Evolutionary conservation across 2,797 vertebrate genomes (phyloP).

Genomic region (Rhabdomys pumilio): DNA sequence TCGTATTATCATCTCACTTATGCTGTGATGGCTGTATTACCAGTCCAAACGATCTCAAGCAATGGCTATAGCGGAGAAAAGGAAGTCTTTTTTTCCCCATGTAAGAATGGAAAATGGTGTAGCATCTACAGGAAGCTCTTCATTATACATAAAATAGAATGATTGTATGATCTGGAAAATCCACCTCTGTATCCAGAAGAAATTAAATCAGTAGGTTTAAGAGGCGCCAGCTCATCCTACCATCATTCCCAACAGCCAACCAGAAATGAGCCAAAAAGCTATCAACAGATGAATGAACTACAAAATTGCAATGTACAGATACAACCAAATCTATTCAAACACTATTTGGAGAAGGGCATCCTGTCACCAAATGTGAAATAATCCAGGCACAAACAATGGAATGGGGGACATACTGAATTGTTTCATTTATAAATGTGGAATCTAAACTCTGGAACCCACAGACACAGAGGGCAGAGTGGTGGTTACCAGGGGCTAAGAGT

Average conservation of each 20-base stretch:
- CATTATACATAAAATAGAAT: neutral
- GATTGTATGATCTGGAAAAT: neutral
- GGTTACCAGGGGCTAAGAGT: neutral
- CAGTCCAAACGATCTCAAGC: neutral
- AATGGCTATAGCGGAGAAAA: neutral
- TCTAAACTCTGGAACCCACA: neutral
- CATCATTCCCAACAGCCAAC: neutral
- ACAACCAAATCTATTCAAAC: neutral
- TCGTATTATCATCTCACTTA: neutral
- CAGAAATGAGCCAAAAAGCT: neutral
- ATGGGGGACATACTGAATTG: too few relatives aligned
- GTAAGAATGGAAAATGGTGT: neutral
- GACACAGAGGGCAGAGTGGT: neutral
- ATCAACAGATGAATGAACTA: neutral
- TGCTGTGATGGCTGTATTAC: neutral
- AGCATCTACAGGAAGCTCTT: neutral
- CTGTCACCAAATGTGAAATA: neutral
- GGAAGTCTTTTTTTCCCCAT: accelerated
- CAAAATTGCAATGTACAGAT: neutral
- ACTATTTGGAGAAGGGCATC: too few relatives aligned
- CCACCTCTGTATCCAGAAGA: neutral
- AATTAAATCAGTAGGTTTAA: neutral
- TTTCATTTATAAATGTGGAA: neutral
- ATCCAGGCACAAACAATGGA: neutral
- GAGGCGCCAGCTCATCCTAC: neutral